A percentile compares a stretch with the other conserved stretches of the same genome.
phyloP scores from a whole-genome alignment of 2,888 invertebrate species.

The Phortica okadai region DNA sequence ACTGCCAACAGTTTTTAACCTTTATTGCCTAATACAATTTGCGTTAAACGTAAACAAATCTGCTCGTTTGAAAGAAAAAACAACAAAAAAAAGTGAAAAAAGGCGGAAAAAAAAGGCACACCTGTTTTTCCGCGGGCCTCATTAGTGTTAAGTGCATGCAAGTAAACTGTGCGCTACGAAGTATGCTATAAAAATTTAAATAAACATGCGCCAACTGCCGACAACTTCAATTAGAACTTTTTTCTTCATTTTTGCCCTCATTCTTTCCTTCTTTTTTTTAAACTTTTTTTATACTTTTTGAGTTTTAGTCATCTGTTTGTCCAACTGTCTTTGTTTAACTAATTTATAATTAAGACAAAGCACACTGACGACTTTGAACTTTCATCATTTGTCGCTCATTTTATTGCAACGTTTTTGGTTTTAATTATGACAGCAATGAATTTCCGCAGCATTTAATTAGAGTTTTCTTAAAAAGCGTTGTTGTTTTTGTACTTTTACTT shows the following conservation, averaged over 20 bases:
- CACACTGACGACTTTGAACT: background rate
- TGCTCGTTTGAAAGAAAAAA: background rate
- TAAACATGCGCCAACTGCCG: conserved; percentile 2
- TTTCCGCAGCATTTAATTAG: background rate
- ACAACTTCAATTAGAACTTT: background rate
- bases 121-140: background rate
- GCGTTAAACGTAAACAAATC: background rate
- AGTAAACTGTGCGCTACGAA: background rate
- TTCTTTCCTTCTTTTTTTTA: background rate
- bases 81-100: background rate
- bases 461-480: background rate
- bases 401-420: background rate
- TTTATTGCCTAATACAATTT: too few species aligned
- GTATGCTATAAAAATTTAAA: conserved; percentile 16
- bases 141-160: background rate
- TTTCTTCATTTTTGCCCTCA: background rate
- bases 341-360: conserved; percentile 9
- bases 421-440: background rate
- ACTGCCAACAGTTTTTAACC: too few species aligned
- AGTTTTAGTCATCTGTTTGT: background rate
- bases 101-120: background rate
- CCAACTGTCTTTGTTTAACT: background rate
- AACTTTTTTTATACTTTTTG: background rate
- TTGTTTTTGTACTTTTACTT: background rate
- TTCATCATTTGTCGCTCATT: too few species aligned